phyloP scores from a whole-genome alignment of 1,140 invertebrate species.

The Aphelinus certus region DNA sequence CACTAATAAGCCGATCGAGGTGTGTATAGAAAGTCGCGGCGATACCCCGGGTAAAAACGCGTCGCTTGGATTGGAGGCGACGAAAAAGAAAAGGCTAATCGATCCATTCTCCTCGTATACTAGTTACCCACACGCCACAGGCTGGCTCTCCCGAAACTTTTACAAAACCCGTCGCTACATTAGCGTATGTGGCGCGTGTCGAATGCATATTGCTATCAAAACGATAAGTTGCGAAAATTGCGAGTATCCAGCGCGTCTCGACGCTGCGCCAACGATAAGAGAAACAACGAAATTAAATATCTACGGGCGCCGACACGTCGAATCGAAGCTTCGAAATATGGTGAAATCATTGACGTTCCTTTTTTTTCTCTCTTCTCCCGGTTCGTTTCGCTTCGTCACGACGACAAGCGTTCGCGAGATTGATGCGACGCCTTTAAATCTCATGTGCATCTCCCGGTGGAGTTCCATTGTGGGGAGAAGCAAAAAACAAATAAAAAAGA shows the following conservation, averaged over 20 bases:
- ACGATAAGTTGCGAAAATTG: conserved; percentile 5
- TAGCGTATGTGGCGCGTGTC: neutral
- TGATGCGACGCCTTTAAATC: too few species aligned
- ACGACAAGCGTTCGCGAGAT: too few species aligned
- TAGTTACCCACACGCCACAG: conserved; percentile 5
- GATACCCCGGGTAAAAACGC: neutral
- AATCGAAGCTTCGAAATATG: neutral
- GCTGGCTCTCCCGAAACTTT: neutral
- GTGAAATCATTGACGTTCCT: neutral
- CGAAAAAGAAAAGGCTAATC: conserved; percentile 20
- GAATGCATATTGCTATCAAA: neutral
- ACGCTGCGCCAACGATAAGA: neutral
- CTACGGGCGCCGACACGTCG: neutral
- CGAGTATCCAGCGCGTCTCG: conserved; percentile 3
- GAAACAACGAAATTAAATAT: too few species aligned
- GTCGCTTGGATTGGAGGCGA: neutral
- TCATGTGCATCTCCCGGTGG: too few species aligned
- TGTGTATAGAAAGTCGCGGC: conserved; percentile 15
- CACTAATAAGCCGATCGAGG: conserved; percentile 11
- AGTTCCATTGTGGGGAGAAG: too few species aligned
- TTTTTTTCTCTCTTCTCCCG: too few species aligned
- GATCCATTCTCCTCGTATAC: conserved; percentile 26
- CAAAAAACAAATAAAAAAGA: too few species aligned
- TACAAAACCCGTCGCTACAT: conserved; percentile 11
- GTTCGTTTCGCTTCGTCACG: too few species aligned